A percentile compares a stretch with the other conserved stretches of the same genome.
Conservation (phyloP, 1,140 invertebrate genomes). For the Apis laboriosa region DNA sequence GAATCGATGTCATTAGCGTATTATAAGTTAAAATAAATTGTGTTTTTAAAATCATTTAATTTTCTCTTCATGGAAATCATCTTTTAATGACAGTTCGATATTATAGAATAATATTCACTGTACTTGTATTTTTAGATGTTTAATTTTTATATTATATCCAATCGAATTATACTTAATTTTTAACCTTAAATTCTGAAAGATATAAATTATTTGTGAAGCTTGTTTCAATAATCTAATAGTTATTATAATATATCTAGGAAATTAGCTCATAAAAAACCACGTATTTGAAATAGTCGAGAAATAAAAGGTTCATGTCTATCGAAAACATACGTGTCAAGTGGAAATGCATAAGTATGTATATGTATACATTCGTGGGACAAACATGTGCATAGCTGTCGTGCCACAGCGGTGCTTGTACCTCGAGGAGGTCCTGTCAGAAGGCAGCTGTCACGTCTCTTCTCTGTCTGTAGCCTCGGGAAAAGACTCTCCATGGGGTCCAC, state of each 20-base stretch:
- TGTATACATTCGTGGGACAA: constrained; percentile 13
- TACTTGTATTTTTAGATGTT: too few relatives aligned
- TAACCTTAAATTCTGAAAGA: too few relatives aligned
- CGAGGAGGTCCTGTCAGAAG: constrained; percentile 49
- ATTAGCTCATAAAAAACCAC: background rate
- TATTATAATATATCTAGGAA: background rate
- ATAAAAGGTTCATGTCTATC: constrained; percentile 8
- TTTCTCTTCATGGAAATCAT: too few relatives aligned
- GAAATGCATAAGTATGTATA: constrained; percentile 17
- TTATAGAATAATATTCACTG: too few relatives aligned
- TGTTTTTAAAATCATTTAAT: too few relatives aligned
- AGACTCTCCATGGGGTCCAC: constrained; percentile 55
- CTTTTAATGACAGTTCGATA: too few relatives aligned
- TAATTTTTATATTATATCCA: too few relatives aligned
- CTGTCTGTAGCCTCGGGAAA: constrained; percentile 16
- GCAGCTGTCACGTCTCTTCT: constrained; percentile 61
- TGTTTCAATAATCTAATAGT: too few relatives aligned
- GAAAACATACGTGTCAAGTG: constrained; percentile 18
- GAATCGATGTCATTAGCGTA: constrained; percentile 28
- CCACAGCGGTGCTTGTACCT: constrained; percentile 47
- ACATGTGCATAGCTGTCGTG: constrained; percentile 42
- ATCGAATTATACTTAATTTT: too few relatives aligned
- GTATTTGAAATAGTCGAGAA: background rate
- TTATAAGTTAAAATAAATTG: background rate
- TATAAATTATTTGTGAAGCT: too few relatives aligned